Evolutionary conservation across 1,140 invertebrate genomes (phyloP).

Genomic region (Drosophila nigrodunni): DNA sequence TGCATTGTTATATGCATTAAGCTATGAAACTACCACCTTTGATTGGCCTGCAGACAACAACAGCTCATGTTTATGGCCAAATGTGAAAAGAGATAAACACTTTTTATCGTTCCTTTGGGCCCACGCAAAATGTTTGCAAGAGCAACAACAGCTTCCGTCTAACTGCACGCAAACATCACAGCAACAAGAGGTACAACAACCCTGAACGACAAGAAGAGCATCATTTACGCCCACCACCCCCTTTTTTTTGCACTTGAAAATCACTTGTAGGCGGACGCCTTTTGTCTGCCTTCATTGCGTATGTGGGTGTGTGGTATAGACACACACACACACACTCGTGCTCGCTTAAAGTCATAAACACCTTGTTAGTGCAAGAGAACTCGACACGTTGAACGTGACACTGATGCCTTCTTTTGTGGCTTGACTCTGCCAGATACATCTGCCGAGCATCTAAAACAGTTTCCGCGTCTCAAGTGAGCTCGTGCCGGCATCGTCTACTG

Average conservation of each 20-base stretch:
- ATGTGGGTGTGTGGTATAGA: constrained; percentile 26
- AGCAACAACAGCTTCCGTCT: constrained; percentile 50
- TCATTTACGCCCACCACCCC: constrained; percentile 46
- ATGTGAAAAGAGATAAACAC: constrained; percentile 30
- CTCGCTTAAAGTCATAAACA: constrained; percentile 75
- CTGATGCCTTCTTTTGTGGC: constrained; percentile 77
- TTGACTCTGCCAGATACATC: constrained; percentile 5
- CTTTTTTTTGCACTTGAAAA: constrained; percentile 60
- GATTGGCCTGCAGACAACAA: not conserved
- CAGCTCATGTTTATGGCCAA: constrained; percentile 12
- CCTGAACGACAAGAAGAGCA: constrained; percentile 45
- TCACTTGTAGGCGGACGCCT: constrained; percentile 61
- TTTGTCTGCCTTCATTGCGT: constrained; percentile 64
- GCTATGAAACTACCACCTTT: constrained; percentile 36
- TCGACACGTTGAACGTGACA: constrained; percentile 80
- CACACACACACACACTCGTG: constrained; percentile 5
- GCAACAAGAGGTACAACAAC: constrained; percentile 36
- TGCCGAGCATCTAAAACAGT: constrained; percentile 47
- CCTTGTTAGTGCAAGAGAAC: constrained; percentile 76
- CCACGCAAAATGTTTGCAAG: constrained; percentile 44
- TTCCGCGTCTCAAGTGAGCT: constrained; percentile 74
- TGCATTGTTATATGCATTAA: constrained; percentile 40
- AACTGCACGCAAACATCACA: constrained; percentile 70
- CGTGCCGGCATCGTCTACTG: constrained; percentile 31
- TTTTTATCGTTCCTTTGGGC: not conserved